These are phyloP conservation scores for Parascotia fuliginaria DNA, from an alignment of 2,888 invertebrate species.

Conservation along the genomic window DNA sequence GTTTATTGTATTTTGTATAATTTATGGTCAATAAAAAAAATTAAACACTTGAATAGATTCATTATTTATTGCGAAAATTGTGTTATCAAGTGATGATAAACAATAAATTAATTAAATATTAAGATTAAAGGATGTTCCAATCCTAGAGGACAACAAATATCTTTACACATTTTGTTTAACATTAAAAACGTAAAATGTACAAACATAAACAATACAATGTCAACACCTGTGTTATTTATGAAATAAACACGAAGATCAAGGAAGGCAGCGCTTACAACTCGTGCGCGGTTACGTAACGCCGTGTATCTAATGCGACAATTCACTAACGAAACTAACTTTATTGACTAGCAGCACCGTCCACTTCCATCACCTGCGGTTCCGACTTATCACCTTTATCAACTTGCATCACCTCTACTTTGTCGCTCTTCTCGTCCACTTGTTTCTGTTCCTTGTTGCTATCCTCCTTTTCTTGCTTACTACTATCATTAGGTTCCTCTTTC, in stretches of 20 bases:
- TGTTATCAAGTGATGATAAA: conserved; percentile 82
- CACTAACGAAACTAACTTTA: conserved; percentile 76
- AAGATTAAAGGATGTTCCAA: conserved; percentile 71
- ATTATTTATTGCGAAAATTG: conserved; percentile 82
- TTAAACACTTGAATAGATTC: conserved; percentile 59
- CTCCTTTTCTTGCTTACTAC: conserved; percentile 50
- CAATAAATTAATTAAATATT: conserved; percentile 81
- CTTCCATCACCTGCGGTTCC: conserved; percentile 73
- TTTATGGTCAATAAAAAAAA: conserved; percentile 36
- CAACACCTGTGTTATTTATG: conserved; percentile 72
- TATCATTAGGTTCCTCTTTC: conserved; percentile 57
- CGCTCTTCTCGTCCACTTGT: conserved; percentile 49
- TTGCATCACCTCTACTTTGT: conserved; percentile 60
- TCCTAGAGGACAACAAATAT: conserved; percentile 67
- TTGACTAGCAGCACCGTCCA: conserved; percentile 83
- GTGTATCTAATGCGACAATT: conserved; percentile 72
- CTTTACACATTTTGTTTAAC: conserved; percentile 61
- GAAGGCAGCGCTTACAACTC: conserved; percentile 55
- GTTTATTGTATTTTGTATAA: conserved; percentile 2
- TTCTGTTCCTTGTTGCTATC: conserved; percentile 55
- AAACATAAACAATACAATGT: conserved; percentile 78
- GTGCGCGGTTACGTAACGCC: conserved; percentile 53
- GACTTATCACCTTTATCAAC: conserved; percentile 66
- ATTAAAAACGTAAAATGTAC: conserved; percentile 79
- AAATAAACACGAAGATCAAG: conserved; percentile 60